Conservation (phyloP, 1,140 invertebrate genomes). For the Drosophila carrolli region DNA sequence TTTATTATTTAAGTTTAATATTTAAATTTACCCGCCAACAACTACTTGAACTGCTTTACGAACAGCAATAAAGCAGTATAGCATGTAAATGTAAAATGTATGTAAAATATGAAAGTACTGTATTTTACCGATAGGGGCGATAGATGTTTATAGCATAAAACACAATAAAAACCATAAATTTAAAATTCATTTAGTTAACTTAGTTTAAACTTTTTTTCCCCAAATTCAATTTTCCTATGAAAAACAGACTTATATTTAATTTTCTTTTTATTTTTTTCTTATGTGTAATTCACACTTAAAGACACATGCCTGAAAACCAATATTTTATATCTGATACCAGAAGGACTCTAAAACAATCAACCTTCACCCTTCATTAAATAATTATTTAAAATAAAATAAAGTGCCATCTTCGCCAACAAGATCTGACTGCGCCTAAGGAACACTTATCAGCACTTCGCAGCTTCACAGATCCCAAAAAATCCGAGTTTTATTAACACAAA, state of each 20-base stretch:
- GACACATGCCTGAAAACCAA: background rate
- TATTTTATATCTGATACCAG: background rate
- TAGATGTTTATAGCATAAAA: background rate
- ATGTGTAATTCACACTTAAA: background rate
- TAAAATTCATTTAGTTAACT: too few relatives aligned
- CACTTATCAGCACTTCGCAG: constrained; percentile 2
- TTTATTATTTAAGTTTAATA: background rate
- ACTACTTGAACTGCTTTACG: background rate
- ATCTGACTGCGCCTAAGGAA: constrained; percentile 9
- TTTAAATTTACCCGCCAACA: constrained; percentile 2
- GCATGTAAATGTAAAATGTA: background rate
- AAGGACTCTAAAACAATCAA: background rate
- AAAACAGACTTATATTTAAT: too few relatives aligned
- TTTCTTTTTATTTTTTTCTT: too few relatives aligned
- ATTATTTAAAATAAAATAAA: constrained; percentile 39
- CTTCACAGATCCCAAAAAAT: background rate
- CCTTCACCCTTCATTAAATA: constrained; percentile 7
- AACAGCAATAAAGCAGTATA: background rate
- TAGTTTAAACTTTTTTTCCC: too few relatives aligned
- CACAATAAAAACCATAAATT: background rate
- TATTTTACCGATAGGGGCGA: background rate
- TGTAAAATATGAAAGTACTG: background rate
- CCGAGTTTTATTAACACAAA: constrained; percentile 76
- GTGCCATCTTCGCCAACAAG: constrained; percentile 1
- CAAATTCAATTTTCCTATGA: too few relatives aligned